Base-by-base conservation (phyloP, 2,888 invertebrate genomes). In the Ctena decussata region DNA sequence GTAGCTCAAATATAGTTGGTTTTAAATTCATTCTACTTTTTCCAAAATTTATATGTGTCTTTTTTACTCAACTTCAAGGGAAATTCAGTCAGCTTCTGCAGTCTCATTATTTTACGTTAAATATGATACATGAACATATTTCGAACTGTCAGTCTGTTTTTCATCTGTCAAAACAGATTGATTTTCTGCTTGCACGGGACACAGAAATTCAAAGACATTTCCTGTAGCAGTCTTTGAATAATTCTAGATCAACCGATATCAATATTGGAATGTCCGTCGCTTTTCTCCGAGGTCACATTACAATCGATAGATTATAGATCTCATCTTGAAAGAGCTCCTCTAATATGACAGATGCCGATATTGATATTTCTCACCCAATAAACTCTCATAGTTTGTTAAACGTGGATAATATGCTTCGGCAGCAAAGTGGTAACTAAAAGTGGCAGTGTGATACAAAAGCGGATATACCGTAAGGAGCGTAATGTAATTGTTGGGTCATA, bases 291-390 rank as follows among this genome's bases (percentile, higher is more conserved):
- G 21, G 18, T 65, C 30, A 32, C 21, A 65, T 65, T 65, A 65
- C 32, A 65, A 65, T 65, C 65, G 35, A 65, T 65, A 65, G 65
- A 65, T 65, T 65, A 65, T 65, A 65, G 65, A 65, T 65, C 65
- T 65, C 24, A 18, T 11, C 30, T 15, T 27, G 24, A 35, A 30
- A 35, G 35, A 30, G 65, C 65, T 24, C 35, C 35, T 65, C 65
- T 35, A 65, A 65, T 65, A 65, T 65, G 65, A 65, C 65, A 65
- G 65, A 65, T 65, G 30, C 65, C 18, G 65, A 18, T 65, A 65
- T 65, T 65, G 65, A 65, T 65, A 35, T 65, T 65, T 65, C 65
- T 65, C 65, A 35, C 65, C 65, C 65, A 65, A 65, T 65, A 65
- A 65, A 65, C 65, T 65, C 65, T 65, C 35, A 65, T 65, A 35